Evolutionary conservation across 1,140 invertebrate genomes (phyloP).

Genomic region (Dendrolimus punctatus): DNA sequence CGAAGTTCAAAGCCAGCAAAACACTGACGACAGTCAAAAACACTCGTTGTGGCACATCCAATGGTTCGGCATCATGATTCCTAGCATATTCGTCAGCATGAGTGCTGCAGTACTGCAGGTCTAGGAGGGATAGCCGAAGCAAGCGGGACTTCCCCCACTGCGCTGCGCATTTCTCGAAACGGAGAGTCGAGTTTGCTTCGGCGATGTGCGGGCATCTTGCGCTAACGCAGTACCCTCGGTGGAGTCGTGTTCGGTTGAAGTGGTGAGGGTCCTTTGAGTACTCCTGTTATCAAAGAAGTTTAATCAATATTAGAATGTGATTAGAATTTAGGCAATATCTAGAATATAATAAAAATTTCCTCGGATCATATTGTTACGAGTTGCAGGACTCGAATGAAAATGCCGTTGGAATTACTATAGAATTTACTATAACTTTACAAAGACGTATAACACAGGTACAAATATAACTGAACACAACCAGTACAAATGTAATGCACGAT

Average conservation of each 20-base stretch:
- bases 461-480: too few species aligned
- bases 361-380: too few species aligned
- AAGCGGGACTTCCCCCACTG: conserved; percentile 15
- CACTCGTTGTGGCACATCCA: conserved; percentile 16
- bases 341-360: too few species aligned
- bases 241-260: conserved; percentile 30
- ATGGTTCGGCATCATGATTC: conserved; percentile 3
- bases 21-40: conserved; percentile 18
- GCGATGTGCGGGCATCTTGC: conserved; percentile 18
- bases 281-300: conserved; percentile 15
- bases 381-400: too few species aligned
- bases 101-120: conserved; percentile 22
- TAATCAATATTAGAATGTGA: not conserved
- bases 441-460: too few species aligned
- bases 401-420: too few species aligned
- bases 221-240: conserved; percentile 34
- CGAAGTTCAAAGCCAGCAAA: conserved; percentile 23
- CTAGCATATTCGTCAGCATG: conserved; percentile 8
- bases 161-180: conserved; percentile 35
- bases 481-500: too few species aligned
- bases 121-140: conserved; percentile 14
- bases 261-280: conserved; percentile 16
- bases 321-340: too few species aligned
- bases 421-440: too few species aligned
- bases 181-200: conserved; percentile 16